phyloP scores from a whole-genome alignment of 2,113 vertebrate genomes.

The Callipepla squamata region DNA sequence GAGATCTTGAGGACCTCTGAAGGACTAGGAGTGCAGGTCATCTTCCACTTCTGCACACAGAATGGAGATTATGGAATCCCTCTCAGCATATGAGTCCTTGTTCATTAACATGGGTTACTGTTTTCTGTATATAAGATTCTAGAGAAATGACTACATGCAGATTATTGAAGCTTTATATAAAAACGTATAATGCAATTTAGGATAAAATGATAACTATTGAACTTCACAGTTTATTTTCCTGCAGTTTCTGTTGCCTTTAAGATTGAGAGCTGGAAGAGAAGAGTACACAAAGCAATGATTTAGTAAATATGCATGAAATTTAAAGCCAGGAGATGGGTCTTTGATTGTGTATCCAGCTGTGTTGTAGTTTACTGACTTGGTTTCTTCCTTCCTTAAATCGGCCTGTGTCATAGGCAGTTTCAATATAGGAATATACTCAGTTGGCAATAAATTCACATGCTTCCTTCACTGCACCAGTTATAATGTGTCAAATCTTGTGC shows the following conservation, averaged over 20 bases:
- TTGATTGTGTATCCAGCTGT: constrained; percentile 32
- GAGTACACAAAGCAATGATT: not conserved
- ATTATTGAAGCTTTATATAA: not conserved
- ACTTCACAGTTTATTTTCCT: not conserved
- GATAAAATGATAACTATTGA: not conserved
- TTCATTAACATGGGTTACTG: not conserved
- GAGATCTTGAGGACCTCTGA: not conserved
- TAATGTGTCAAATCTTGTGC: constrained; percentile 20
- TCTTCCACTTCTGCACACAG: not conserved
- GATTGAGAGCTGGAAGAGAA: not conserved
- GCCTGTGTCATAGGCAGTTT: constrained; percentile 20
- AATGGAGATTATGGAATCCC: not conserved
- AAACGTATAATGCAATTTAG: not conserved
- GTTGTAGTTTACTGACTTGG: not conserved
- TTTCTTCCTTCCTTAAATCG: constrained; percentile 45
- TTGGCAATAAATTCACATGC: not conserved
- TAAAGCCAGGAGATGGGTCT: not conserved
- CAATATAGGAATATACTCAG: constrained; percentile 10
- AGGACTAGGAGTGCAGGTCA: not conserved
- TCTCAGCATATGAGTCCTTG: not conserved
- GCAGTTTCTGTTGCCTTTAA: not conserved
- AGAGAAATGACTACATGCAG: not conserved
- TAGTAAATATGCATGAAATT: constrained; percentile 37
- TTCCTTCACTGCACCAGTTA: constrained; percentile 3
- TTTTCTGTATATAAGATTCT: not conserved